A percentile compares a stretch with the other conserved stretches of the same genome.
These are phyloP conservation scores for Enhydra lutris DNA, from an alignment of 2,113 vertebrate species.

Conservation along the genomic window DNA sequence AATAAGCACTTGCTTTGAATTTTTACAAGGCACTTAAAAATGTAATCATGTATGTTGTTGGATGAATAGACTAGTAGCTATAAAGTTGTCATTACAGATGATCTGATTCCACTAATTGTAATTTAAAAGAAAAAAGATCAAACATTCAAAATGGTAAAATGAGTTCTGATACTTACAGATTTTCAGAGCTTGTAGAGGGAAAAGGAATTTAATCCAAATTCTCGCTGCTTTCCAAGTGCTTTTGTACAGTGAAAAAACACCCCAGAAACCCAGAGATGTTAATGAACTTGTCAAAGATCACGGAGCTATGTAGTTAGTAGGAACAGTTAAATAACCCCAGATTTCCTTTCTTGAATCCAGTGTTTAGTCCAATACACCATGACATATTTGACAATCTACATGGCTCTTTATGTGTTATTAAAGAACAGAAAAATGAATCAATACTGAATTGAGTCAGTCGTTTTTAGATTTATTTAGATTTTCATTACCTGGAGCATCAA, in stretches of 20 bases:
- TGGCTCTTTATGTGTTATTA: background rate
- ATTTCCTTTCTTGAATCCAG: background rate
- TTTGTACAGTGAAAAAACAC: background rate
- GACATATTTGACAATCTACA: background rate
- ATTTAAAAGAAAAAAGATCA: background rate
- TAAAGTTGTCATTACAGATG: background rate
- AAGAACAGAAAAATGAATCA: background rate
- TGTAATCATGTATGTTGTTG: background rate
- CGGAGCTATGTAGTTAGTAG: background rate
- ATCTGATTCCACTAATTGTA: background rate
- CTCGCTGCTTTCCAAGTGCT: background rate
- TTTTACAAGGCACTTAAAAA: background rate
- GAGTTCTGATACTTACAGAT: background rate
- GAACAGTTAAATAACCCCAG: background rate
- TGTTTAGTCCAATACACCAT: background rate
- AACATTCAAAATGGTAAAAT: slow-evolving; percentile 10
- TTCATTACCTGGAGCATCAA: background rate
- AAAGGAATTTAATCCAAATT: background rate
- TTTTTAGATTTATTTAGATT: slow-evolving; percentile 20
- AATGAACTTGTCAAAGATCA: background rate
- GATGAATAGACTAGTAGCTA: background rate
- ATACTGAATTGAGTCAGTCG: background rate
- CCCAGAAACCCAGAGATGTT: background rate
- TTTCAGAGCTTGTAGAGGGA: background rate
- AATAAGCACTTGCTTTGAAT: background rate